Conservation (phyloP, 2,888 invertebrate species). For the Ennomos erosarius region DNA sequence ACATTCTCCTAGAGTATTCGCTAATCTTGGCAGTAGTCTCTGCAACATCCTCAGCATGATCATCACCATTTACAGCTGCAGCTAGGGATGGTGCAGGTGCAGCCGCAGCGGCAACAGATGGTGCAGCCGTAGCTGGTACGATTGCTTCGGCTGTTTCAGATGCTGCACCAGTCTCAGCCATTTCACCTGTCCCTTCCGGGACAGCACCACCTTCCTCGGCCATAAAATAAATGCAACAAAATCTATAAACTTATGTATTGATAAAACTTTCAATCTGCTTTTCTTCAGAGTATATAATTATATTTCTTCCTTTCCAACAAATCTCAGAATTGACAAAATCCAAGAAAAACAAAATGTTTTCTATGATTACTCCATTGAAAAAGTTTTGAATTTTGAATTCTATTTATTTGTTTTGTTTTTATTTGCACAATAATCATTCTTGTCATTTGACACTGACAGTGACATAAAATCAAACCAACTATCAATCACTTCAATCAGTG, state of each 20-base stretch:
- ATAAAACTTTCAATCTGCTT: not conserved
- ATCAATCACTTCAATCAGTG: too few relatives aligned
- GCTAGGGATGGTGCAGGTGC: too few relatives aligned
- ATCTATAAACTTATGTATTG: conserved; percentile 11
- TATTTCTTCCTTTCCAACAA: not conserved
- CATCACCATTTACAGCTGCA: conserved; percentile 20
- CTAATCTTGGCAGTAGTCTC: conserved; percentile 49
- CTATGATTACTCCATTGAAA: not conserved
- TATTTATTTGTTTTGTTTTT: conserved; percentile 14
- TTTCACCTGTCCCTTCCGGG: conserved; percentile 34
- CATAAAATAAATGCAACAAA: conserved; percentile 48
- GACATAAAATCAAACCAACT: too few relatives aligned
- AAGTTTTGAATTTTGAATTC: conserved; percentile 38
- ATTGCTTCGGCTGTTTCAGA: conserved; percentile 23
- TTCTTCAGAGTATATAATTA: too few relatives aligned
- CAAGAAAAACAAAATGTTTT: too few relatives aligned
- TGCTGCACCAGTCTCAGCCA: conserved; percentile 31
- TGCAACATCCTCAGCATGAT: conserved; percentile 33
- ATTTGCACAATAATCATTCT: too few relatives aligned
- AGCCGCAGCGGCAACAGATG: too few relatives aligned
- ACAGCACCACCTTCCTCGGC: conserved; percentile 51
- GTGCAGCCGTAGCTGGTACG: conserved; percentile 16
- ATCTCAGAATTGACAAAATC: not conserved
- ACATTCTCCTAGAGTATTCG: conserved; percentile 46
- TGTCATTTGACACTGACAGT: too few relatives aligned